Base-by-base conservation (phyloP, 2,113 vertebrate genomes). In the Pao palembangensis region DNA sequence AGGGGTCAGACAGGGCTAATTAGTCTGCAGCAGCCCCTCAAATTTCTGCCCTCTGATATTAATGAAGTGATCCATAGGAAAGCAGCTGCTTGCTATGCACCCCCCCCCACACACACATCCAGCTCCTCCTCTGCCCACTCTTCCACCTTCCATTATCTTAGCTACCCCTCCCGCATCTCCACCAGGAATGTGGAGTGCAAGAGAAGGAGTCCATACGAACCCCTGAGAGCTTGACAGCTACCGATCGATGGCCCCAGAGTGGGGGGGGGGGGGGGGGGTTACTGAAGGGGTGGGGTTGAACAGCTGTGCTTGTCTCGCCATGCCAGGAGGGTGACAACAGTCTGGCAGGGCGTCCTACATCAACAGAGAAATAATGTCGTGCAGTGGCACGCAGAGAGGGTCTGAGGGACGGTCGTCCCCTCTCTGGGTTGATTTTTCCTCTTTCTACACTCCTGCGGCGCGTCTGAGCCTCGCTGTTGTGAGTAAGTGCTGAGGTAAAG, bases 1-100 rank as follows among this genome's bases (percentile, higher is more conserved):
- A 6, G 61, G 87, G 89, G 88, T 89, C 84, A 87, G 85, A 85
- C 76, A 55, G 75, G 88, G 87, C 84, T 90, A 90, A 90, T 90
- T 89, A 84, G 84, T 86, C 85, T 76, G 82, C 78, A 78, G 79
- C 71, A 51, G 82, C 83, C 82, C 85, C 86, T 86, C 83, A 86
- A 79, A 87, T 82, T 81, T 84, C 76, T 85, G 84, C 86, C 81
- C 83, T 73, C 71, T 69, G 85, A 87, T 87, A 88, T 88, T 90
- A 89, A 91, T 88, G 80, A 90, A 89, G 84, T 80, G 76, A 84
- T 89, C 88, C 80, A 85, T 64, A 80, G 77, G 79, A 87, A 85
- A 88, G 82, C 87, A 88, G 81, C 86, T 86, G 84, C 82, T 83
- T 67, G 6, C 74, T 69, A 70, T 66, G 55, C 67, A 64, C 46